phyloP scores from a whole-genome alignment of 2,113 vertebrate species.

The Phasianus colchicus region DNA sequence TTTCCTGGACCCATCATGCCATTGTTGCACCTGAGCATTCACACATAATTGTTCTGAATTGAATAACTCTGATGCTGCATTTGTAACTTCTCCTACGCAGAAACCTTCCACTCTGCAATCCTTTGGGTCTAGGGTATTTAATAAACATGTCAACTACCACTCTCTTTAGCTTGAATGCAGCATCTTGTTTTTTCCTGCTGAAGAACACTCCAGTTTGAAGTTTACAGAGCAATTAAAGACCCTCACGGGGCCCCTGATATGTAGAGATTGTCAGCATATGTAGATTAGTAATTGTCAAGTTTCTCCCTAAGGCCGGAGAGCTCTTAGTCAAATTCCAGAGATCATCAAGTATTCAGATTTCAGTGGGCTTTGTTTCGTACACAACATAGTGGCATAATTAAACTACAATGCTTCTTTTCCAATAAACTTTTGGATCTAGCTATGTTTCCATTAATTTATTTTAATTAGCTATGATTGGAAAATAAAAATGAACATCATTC shows the following conservation, averaged over 20 bases:
- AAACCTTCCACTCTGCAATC: slow-evolving; percentile 42
- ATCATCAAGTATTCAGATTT: slow-evolving; percentile 78
- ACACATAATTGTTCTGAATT: neutral
- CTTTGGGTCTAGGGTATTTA: slow-evolving; percentile 66
- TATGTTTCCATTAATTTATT: slow-evolving; percentile 69
- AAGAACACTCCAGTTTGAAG: slow-evolving; percentile 79
- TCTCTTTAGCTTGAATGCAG: slow-evolving; percentile 69
- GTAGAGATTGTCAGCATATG: slow-evolving; percentile 68
- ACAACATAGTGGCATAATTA: slow-evolving; percentile 73
- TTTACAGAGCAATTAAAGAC: slow-evolving; percentile 81
- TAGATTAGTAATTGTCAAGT: slow-evolving; percentile 76
- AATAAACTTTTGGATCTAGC: slow-evolving; percentile 63
- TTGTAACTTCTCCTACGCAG: slow-evolving; percentile 6
- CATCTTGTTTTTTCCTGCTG: slow-evolving; percentile 72
- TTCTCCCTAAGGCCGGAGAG: slow-evolving; percentile 71
- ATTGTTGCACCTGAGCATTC: neutral
- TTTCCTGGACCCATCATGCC: accelerated
- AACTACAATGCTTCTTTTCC: slow-evolving; percentile 67
- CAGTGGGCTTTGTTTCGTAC: slow-evolving; percentile 67
- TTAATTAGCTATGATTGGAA: slow-evolving; percentile 66
- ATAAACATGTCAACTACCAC: slow-evolving; percentile 77
- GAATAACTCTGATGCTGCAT: slow-evolving; percentile 7
- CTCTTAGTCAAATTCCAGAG: slow-evolving; percentile 73
- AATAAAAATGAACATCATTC: slow-evolving; percentile 25
- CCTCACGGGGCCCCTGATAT: slow-evolving; percentile 71